Base-by-base conservation (phyloP, 2,113 vertebrate genomes). In the Pteronura brasiliensis region DNA sequence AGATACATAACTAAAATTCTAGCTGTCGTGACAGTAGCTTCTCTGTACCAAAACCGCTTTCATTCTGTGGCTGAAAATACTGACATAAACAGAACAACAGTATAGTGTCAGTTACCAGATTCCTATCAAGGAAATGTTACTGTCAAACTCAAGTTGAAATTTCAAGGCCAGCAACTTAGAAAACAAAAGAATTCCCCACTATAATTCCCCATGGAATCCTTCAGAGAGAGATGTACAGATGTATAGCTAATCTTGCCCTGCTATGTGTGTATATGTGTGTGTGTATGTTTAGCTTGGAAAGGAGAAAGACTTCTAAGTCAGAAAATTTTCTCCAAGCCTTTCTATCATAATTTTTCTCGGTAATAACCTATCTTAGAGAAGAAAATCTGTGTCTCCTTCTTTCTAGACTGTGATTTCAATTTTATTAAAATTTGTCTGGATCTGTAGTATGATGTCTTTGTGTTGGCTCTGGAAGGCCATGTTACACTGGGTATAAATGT, bases 41-140 rank as follows among this genome's bases (percentile, higher is more conserved):
- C 69, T 61, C 57, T 81, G 84, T 90, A 88, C 23, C 65, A 86
- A 93, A 77, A 95, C 34, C 77, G 21, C 36, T 84, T 93, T 95
- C 47, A 87, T 79, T 71, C n/a, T 86, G 8, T 57, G 87, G 10
- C 25, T 72, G 67, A 88, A 97, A 90, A 96, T 92, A 95, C 52
- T 82, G 69, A 44, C 17, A 91, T 59, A 88, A 88, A 76, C 7
- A 63, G 63, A 13, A 14, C 7, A 85, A 67, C 20, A 85, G 29
- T 49, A 10, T 10, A 44, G n/a, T 69, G 20, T 29, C 34, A 82
- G 47, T 6, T 67, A 84, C 36, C 18, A 93, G 61, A 93, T 34
- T 71, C 11, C 52, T 39, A 65, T 52, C 77, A 91, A 76, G 12
- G n/a, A 97, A 95, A 82, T 67, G 31, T 7, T 80, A 23, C 6